Conservation (phyloP, 2,888 invertebrate species). For the Drosophila subquinaria region DNA sequence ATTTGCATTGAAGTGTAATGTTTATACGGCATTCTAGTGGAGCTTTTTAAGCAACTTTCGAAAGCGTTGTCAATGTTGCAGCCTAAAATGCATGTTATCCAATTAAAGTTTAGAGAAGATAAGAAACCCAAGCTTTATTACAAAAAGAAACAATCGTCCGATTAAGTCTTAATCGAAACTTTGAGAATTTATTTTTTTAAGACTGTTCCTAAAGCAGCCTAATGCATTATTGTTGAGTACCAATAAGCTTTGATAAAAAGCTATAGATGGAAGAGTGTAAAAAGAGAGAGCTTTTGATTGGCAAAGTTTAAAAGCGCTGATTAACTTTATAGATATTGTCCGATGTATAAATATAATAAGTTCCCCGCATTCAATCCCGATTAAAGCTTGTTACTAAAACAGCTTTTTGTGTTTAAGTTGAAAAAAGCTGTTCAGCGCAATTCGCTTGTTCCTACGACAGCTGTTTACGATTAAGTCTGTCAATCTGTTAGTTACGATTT, state of each 20-base stretch:
- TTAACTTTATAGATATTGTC: neutral
- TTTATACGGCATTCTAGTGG: neutral
- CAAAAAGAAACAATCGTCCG: constrained; percentile 1
- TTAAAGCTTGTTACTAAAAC: constrained; percentile 3
- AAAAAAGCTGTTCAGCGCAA: constrained; percentile 5
- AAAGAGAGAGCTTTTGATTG: neutral
- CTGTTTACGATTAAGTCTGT: constrained; percentile 25
- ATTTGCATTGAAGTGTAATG: neutral
- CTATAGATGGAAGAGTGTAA: neutral
- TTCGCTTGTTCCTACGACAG: constrained; percentile 49
- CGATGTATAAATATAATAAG: neutral
- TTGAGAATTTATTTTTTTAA: neutral
- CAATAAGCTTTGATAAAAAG: neutral
- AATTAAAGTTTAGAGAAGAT: neutral
- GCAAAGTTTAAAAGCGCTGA: neutral
- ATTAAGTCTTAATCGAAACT: neutral
- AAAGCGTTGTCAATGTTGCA: neutral
- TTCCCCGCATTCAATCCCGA: neutral
- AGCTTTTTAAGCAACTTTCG: neutral
- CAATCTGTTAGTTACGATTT: constrained; percentile 31
- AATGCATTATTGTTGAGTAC: neutral
- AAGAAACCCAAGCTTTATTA: constrained; percentile 7
- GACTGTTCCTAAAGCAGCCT: constrained; percentile 1
- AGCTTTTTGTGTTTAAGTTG: constrained; percentile 6
- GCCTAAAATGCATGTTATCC: neutral